Evolutionary conservation across 2,888 invertebrate genomes (phyloP), one percentile per base, ranked within the genome.

Genomic region (Tuberolachnus salignus): DNA sequence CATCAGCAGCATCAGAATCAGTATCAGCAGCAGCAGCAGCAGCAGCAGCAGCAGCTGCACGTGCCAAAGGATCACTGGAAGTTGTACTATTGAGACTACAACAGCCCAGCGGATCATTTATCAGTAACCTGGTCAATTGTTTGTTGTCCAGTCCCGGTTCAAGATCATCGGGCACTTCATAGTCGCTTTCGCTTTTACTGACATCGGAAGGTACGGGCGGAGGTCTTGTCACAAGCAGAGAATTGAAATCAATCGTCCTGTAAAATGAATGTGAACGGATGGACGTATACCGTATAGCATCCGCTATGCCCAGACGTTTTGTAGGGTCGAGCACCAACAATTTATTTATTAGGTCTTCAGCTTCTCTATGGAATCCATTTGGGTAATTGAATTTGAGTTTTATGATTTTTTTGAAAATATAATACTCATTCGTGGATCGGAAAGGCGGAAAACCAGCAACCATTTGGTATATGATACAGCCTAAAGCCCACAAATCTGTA

Each of bases 381-480:
- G 98, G 97, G 84, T 97, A 95, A n/a, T n/a, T 84, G 92, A 92
- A 85, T 96, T 95, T 93, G 84, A 95, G 88, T 86, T 92, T 93
- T 74, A 94, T 88, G 83, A 99, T 97, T 87, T 97, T 97, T 86
- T 97, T 95, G 86, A 98, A 97, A 83, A 98, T 95, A 82, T 95
- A 90, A 87, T 96, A 99, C 85, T 98, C 98, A 86, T 92, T 95
- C 87, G 87, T 86, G 80, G 94, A 95, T 81, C 94, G 90, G 87
- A 98, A 98, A 0, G 97, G 97, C 64, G 95, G 94, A 82, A 93
- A 86, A 3, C 98, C 98, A 16, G 95, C 91, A 82, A 97, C 91
- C 94, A 99, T 96, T 87, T 99, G 98, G 87, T 95, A 98, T 82
- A 98, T 88, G 83, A 98, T 95, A 86, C 97, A 98, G 44, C 98